These are phyloP conservation scores for Scomber japonicus DNA, from an alignment of 2,113 vertebrate species.

Conservation along the genomic window DNA sequence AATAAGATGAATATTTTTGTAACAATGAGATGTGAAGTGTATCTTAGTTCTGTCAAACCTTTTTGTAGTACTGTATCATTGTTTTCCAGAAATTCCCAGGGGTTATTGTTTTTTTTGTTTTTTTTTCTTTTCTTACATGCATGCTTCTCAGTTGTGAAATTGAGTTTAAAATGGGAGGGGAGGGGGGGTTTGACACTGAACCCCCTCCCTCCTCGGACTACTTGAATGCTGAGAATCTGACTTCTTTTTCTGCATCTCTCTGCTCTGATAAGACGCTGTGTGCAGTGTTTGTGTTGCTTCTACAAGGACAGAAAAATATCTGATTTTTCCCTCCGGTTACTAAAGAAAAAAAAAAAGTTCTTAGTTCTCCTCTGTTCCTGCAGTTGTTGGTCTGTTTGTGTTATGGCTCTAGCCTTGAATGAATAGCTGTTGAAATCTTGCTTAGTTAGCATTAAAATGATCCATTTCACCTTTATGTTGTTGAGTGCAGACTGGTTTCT, in stretches of 20 bases:
- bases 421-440: slow-evolving; percentile 67
- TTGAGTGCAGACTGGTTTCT: slow-evolving; percentile 28
- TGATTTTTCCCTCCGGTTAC: slow-evolving; percentile 24
- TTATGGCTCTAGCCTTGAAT: slow-evolving; percentile 56
- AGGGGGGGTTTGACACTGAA: not conserved
- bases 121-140: slow-evolving; percentile 14
- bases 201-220: slow-evolving; percentile 17
- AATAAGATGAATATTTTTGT: slow-evolving; percentile 81
- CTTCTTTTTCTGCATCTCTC: slow-evolving; percentile 30
- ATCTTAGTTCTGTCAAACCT: slow-evolving; percentile 51
- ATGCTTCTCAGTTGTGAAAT: slow-evolving; percentile 30
- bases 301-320: slow-evolving; percentile 6
- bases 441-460: slow-evolving; percentile 77
- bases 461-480: slow-evolving; percentile 58
- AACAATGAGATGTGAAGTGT: slow-evolving; percentile 63
- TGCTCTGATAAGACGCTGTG: slow-evolving; percentile 51
- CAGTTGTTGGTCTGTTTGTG: slow-evolving; percentile 42
- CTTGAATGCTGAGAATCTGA: slow-evolving; percentile 47
- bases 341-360: slow-evolving; percentile 10
- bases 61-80: slow-evolving; percentile 59
- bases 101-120: slow-evolving; percentile 36
- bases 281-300: slow-evolving; percentile 70
- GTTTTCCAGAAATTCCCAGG: slow-evolving; percentile 49
- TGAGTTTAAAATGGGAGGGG: slow-evolving; percentile 4
- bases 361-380: slow-evolving; percentile 53